Conservation (phyloP, 1,140 invertebrate genomes). For the Tribolium madens region DNA sequence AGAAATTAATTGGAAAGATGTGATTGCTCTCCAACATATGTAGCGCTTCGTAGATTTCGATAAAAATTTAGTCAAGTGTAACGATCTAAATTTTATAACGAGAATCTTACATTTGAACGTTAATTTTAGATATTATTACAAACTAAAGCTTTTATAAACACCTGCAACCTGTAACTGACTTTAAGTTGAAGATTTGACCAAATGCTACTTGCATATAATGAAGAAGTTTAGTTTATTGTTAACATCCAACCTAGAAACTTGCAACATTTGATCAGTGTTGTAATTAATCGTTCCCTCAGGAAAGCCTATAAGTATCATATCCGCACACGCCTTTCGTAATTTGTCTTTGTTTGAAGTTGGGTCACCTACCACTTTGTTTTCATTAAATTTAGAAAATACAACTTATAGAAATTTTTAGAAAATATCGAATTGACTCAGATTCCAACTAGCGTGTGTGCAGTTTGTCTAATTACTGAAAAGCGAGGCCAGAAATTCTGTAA, state of each 20-base stretch:
- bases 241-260: not conserved
- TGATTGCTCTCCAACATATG: constrained; percentile 9
- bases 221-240: not conserved
- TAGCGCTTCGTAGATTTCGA: not conserved
- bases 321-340: not conserved
- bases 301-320: not conserved
- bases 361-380: not conserved
- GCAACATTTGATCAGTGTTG: not conserved
- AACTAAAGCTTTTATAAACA: not conserved
- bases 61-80: not conserved
- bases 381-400: too few species aligned
- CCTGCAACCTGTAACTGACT: too few species aligned
- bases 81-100: not conserved
- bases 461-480: not conserved
- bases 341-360: not conserved
- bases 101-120: not conserved
- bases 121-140: not conserved
- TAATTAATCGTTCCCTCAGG: not conserved
- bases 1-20: constrained; percentile 34
- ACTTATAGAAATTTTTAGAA: too few species aligned
- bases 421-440: not conserved
- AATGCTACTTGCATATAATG: too few species aligned
- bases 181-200: too few species aligned
- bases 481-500: not conserved
- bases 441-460: not conserved